Conservation (phyloP, 2,113 vertebrate genomes). For the Triplophysa dalaica region DNA sequence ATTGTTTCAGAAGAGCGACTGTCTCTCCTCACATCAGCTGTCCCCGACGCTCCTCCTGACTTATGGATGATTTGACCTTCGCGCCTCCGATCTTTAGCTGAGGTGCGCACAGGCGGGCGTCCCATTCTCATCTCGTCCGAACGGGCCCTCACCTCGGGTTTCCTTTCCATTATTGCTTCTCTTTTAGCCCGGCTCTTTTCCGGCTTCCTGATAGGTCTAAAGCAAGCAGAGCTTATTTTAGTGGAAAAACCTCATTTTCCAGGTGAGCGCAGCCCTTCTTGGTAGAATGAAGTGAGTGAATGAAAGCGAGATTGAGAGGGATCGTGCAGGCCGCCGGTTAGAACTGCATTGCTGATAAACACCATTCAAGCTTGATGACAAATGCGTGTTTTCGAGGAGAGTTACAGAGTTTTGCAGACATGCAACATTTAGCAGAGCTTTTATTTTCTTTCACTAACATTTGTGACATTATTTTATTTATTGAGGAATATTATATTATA, state of each 20-base stretch:
- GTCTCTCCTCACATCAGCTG: constrained; percentile 28
- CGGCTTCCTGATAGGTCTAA: constrained; percentile 45
- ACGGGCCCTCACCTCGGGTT: constrained; percentile 7
- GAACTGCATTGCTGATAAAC: not conserved
- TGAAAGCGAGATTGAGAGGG: constrained; percentile 44
- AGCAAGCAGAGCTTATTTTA: constrained; percentile 52
- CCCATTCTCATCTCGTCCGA: constrained; percentile 46
- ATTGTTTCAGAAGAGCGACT: constrained; percentile 27
- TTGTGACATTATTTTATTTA: too few species aligned
- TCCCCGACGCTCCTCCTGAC: constrained; percentile 29
- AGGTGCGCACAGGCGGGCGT: constrained; percentile 37
- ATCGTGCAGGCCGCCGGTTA: constrained; percentile 12
- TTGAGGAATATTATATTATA: too few species aligned
- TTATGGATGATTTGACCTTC: constrained; percentile 56
- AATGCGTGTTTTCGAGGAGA: not conserved
- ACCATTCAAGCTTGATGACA: not conserved
- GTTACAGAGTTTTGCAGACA: constrained; percentile 3
- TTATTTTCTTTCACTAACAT: too few species aligned
- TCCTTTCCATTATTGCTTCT: constrained; percentile 50
- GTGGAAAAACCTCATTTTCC: constrained; percentile 59
- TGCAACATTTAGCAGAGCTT: not conserved
- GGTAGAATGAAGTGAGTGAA: constrained; percentile 49
- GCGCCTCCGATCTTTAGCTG: constrained; percentile 39
- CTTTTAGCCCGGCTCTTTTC: constrained; percentile 37
- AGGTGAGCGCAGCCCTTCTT: constrained; percentile 49